phyloP scores from a whole-genome alignment of 1,140 invertebrate genomes.

The Drosophila ananassae region DNA sequence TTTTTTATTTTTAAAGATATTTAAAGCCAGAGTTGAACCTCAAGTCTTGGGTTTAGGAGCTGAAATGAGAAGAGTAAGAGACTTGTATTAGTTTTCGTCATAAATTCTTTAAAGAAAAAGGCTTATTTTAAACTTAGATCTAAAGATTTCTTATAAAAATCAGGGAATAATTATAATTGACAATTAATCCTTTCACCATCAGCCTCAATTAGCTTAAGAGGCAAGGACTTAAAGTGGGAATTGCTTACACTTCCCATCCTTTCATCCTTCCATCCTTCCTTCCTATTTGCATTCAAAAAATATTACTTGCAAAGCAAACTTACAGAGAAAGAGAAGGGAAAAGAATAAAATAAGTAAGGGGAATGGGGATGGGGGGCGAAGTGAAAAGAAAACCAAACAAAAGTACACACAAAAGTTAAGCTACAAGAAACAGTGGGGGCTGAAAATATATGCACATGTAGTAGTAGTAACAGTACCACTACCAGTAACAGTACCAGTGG shows the following conservation, averaged over 20 bases:
- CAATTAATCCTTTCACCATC: neutral
- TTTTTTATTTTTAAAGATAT: no score
- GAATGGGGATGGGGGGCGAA: neutral
- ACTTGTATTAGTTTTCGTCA: no score
- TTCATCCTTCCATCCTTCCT: neutral
- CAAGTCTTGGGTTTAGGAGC: neutral
- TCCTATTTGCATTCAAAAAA: constrained; percentile 50
- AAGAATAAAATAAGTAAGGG: constrained; percentile 10
- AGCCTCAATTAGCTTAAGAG: constrained; percentile 29
- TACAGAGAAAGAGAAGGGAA: neutral
- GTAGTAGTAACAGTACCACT: no score
- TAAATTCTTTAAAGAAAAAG: no score
- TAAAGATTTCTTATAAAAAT: no score
- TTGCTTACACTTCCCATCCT: neutral
- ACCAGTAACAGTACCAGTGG: no score
- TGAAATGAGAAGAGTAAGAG: neutral
- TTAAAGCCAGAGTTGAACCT: neutral
- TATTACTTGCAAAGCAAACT: constrained; percentile 60
- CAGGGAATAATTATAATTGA: no score
- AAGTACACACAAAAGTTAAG: constrained; percentile 69
- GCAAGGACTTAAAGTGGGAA: constrained; percentile 20
- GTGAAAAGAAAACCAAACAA: constrained; percentile 70
- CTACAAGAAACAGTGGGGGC: constrained; percentile 25
- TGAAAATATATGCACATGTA: constrained; percentile 30
- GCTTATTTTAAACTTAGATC: no score